Evolutionary conservation across 2,113 vertebrate genomes (phyloP), one percentile per base, ranked within the genome.

Genomic region (Cryptomyrus ogoouensis): DNA sequence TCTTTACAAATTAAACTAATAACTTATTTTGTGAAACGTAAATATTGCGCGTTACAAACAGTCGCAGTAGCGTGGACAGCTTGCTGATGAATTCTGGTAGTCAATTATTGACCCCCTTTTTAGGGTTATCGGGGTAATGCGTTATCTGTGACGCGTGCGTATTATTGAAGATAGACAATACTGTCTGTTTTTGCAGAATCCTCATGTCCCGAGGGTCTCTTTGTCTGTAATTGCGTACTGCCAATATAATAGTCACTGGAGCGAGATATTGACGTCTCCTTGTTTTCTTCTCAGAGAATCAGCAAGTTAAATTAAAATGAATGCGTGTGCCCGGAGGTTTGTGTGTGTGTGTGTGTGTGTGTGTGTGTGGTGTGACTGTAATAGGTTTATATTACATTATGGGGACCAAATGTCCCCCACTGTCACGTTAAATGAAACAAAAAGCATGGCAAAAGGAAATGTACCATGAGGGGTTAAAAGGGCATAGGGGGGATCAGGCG

Each of bases 141-240:
- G 83, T 80, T 90, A 3, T n/a, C 9, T 66, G 58, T 1, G n/a
- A 31, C 9, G 62, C 27, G 62, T 87, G 92, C 95, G 77, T 91
- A 95, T 95, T 94, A 94, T 95, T 91, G 39, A 95, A 92, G 93
- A 66, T 17, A 49, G 17, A 80, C 58, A 88, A 46, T 84, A 56
- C 74, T 0, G 88, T 35, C n/a, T 90, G 74, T 53, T 7, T 74
- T 35, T 9, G 53, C 56, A 47, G 56, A 47, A 21, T 39, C 88
- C 47, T 17, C n/a, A 3, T 77, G 80, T 27, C 3, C 91, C 89
- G 31, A 88, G 53, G 88, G 49, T 0, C 31, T 49, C 24, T 52
- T 31, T 89, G 35, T 52, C 31, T 89, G 13, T 35, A 90, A 83
- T 83, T 93, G 49, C 92, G 93, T 83, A 87, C 91, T 92, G 46